Percentiles rank a stretch among this genome's conserved stretches.
Evolutionary conservation across 2,888 invertebrate genomes (phyloP).

Genomic region (Endotricha flammealis): DNA sequence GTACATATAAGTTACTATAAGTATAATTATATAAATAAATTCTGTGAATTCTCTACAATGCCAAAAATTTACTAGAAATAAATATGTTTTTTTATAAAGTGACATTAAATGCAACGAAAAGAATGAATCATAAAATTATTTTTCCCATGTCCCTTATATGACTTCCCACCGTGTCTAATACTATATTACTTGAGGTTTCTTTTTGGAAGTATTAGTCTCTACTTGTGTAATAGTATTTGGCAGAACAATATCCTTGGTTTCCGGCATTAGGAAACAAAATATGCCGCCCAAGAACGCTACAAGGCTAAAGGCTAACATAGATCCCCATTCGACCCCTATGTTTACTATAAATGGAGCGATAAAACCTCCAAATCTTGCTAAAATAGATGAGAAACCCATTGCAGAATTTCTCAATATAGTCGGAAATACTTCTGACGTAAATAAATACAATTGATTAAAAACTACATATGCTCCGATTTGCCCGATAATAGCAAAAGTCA

Average conservation of each 20-base stretch:
- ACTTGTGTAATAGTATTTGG: slow-evolving; percentile 57
- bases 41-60: slow-evolving; percentile 46
- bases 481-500: slow-evolving; percentile 84
- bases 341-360: slow-evolving; percentile 83
- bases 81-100: neutral
- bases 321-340: slow-evolving; percentile 57
- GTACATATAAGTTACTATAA: slow-evolving; percentile 14
- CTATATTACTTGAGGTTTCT: too few species aligned
- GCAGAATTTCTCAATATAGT: slow-evolving; percentile 88
- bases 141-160: too few species aligned
- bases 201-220: too few species aligned
- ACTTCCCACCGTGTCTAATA: too few species aligned
- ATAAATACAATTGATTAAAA: slow-evolving; percentile 83
- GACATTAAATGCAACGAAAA: too few species aligned
- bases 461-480: slow-evolving; percentile 85
- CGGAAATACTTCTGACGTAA: slow-evolving; percentile 88
- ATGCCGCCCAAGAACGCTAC: slow-evolving; percentile 50
- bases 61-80: slow-evolving; percentile 27
- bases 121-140: too few species aligned
- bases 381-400: slow-evolving; percentile 84
- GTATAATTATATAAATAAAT: slow-evolving; percentile 1
- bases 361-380: slow-evolving; percentile 83
- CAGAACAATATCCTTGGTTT: slow-evolving; percentile 58
- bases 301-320: slow-evolving; percentile 53
- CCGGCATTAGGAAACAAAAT: slow-evolving; percentile 55